Percentiles rank a stretch among this genome's conserved stretches.
phyloP scores from a whole-genome alignment of 2,113 vertebrate species.

The Pteropus alecto region DNA sequence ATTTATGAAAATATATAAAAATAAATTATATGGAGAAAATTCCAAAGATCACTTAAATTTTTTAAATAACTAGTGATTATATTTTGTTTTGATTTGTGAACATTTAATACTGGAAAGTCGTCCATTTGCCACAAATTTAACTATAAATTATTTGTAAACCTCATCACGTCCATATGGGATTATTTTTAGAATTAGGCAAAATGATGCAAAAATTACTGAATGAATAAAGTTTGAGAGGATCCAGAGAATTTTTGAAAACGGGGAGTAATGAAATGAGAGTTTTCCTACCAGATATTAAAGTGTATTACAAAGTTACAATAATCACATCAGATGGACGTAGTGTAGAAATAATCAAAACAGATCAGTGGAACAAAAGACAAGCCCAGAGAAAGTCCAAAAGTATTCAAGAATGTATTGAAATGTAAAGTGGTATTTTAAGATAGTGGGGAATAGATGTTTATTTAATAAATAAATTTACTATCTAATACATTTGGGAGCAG shows the following conservation, averaged over 20 bases:
- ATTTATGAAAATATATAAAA: neutral
- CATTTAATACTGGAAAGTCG: neutral
- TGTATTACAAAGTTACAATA: conserved; percentile 29
- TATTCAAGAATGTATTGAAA: neutral
- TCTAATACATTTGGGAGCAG: neutral
- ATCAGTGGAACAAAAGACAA: conserved; percentile 15
- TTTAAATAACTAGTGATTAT: neutral
- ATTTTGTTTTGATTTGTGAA: neutral
- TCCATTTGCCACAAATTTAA: conserved; percentile 34
- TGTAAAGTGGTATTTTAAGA: conserved; percentile 19
- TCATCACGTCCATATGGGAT: conserved; percentile 10
- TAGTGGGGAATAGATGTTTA: conserved; percentile 1
- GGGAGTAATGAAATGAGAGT: conserved; percentile 43
- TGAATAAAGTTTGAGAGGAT: conserved; percentile 45
- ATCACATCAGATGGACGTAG: conserved; percentile 1
- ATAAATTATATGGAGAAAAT: conserved; percentile 34
- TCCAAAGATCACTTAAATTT: neutral
- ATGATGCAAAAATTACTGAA: conserved; percentile 12
- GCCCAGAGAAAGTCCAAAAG: neutral
- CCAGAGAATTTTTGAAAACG: conserved; percentile 26
- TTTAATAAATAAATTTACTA: conserved; percentile 34
- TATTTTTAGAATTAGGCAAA: conserved; percentile 38
- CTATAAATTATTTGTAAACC: conserved; percentile 40
- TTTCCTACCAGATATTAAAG: conserved; percentile 47
- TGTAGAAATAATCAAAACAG: conserved; percentile 37